Percentiles rank a stretch among this genome's conserved stretches.
These are phyloP conservation scores for Cyprinella venusta DNA, from an alignment of 2,797 vertebrate genomes.

Conservation along the genomic window DNA sequence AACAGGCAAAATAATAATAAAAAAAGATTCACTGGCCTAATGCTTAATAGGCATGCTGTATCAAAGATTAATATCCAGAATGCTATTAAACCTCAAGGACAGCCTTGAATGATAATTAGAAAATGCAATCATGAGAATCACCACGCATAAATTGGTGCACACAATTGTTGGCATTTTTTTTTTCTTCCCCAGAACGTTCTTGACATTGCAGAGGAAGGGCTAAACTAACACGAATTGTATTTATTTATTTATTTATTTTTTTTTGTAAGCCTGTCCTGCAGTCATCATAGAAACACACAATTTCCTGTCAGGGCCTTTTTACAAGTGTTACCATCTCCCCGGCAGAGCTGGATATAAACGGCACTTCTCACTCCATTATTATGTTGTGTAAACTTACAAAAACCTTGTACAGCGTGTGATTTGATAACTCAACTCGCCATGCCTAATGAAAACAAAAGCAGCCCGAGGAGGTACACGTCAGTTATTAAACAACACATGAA, in stretches of 20 bases:
- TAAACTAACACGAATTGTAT: slow-evolving; percentile 54
- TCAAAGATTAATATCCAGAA: slow-evolving; percentile 84
- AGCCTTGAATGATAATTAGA: slow-evolving; percentile 83
- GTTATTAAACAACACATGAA: slow-evolving; percentile 16
- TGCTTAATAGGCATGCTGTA: slow-evolving; percentile 77
- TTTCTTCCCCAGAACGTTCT: slow-evolving; percentile 54
- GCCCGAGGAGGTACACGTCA: slow-evolving; percentile 8
- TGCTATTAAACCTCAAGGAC: slow-evolving; percentile 84
- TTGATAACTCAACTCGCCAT: slow-evolving; percentile 22
- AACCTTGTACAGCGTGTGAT: slow-evolving; percentile 30
- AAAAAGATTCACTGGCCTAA: slow-evolving; percentile 71
- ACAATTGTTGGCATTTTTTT: slow-evolving; percentile 67
- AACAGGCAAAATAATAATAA: slow-evolving; percentile 73
- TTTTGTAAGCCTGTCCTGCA: slow-evolving; percentile 37
- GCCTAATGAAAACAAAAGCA: slow-evolving; percentile 43
- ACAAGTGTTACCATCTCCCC: slow-evolving; percentile 53
- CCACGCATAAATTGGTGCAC: slow-evolving; percentile 77
- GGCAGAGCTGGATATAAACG: slow-evolving; percentile 26
- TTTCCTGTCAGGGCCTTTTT: slow-evolving; percentile 49
- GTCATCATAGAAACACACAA: slow-evolving; percentile 46
- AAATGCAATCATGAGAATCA: slow-evolving; percentile 83
- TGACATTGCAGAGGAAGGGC: slow-evolving; percentile 65
- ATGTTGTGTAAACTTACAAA: slow-evolving; percentile 40
- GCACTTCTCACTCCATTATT: slow-evolving; percentile 28
- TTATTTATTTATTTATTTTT: background rate